Evolutionary conservation across 1,140 invertebrate genomes (phyloP).

Genomic region (Liolophura sinensis): DNA sequence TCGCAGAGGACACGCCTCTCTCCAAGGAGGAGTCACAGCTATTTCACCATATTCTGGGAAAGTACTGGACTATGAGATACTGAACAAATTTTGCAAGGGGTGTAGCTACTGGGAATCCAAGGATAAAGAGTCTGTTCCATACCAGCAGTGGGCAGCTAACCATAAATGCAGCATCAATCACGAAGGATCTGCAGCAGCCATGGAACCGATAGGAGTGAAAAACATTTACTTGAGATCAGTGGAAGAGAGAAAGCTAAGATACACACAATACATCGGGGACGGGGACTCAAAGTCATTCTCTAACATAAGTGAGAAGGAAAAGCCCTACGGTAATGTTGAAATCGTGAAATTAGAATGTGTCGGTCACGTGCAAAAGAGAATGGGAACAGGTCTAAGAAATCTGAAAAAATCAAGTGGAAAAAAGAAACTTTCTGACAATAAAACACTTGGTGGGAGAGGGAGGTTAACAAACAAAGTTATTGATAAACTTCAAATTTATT

Average conservation of each 20-base stretch:
- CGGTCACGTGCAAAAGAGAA: slow-evolving; percentile 19
- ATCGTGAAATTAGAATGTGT: slow-evolving; percentile 16
- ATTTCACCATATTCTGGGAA: no score
- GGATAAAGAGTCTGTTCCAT: no score
- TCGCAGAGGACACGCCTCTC: no score
- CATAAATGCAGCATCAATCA: no score
- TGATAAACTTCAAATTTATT: slow-evolving; percentile 13
- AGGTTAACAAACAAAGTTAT: slow-evolving; percentile 10
- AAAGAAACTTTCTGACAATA: slow-evolving; percentile 14
- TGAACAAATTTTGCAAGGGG: no score
- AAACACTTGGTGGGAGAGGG: slow-evolving; percentile 8
- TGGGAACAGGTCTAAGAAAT: slow-evolving; percentile 15
- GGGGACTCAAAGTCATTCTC: slow-evolving; percentile 12
- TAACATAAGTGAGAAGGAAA: slow-evolving; percentile 3
- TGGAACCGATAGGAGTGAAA: no score
- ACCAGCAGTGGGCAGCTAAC: no score
- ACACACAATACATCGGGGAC: slow-evolving; percentile 13
- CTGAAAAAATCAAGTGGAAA: background rate
- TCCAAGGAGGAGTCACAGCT: no score
- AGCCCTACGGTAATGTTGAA: slow-evolving; percentile 6
- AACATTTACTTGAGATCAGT: no score
- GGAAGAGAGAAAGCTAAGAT: slow-evolving; percentile 12
- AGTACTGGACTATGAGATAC: no score
- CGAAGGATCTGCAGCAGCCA: no score
- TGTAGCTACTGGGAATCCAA: no score